These are phyloP conservation scores for Agrotis segetum DNA, from an alignment of 2,888 invertebrate genomes.

Conservation along the genomic window DNA sequence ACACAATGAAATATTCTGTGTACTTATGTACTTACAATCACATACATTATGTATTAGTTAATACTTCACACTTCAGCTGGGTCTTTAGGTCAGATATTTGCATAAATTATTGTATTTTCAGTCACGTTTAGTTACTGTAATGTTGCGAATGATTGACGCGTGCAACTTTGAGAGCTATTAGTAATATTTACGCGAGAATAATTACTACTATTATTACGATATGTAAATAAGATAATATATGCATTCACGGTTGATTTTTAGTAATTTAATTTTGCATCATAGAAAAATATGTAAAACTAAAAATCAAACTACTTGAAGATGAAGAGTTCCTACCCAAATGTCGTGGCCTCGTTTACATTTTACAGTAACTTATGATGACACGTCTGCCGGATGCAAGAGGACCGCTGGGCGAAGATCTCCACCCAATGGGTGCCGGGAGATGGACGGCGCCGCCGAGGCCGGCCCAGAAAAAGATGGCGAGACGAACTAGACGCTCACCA, in stretches of 20 bases:
- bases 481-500: too few relatives aligned
- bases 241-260: slow-evolving; percentile 6
- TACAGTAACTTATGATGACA: too few relatives aligned
- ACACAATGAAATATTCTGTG: slow-evolving; percentile 34
- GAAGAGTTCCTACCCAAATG: too few relatives aligned
- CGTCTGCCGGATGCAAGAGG: too few relatives aligned
- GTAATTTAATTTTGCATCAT: too few relatives aligned
- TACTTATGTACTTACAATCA: slow-evolving; percentile 2
- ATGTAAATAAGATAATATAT: slow-evolving; percentile 11
- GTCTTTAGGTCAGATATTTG: slow-evolving; percentile 69
- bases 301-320: too few relatives aligned
- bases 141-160: slow-evolving; percentile 20
- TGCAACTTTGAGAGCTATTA: slow-evolving; percentile 42
- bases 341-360: too few relatives aligned
- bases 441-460: too few relatives aligned
- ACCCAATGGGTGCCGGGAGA: too few relatives aligned
- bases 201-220: not conserved
- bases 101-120: slow-evolving; percentile 55
- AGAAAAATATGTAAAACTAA: too few relatives aligned
- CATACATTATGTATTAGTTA: slow-evolving; percentile 35
- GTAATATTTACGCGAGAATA: slow-evolving; percentile 41
- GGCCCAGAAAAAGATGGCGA: too few relatives aligned
- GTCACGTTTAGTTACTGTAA: slow-evolving; percentile 47
- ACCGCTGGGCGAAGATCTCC: too few relatives aligned
- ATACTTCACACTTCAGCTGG: slow-evolving; percentile 48